phyloP scores from a whole-genome alignment of 2,113 vertebrate genomes.

The Nothocercus nigrocapillus region DNA sequence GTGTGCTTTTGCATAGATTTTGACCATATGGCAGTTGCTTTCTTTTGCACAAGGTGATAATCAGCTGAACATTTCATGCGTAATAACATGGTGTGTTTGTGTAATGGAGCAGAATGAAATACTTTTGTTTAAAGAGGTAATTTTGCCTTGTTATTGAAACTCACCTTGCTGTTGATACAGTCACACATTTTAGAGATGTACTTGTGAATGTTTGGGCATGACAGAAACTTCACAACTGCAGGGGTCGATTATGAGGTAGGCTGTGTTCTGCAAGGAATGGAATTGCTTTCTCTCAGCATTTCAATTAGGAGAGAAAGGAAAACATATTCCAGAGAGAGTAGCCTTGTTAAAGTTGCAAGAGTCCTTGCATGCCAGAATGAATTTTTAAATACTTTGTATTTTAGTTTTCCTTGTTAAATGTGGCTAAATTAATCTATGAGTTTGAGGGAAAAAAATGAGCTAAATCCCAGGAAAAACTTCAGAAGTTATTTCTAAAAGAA shows the following conservation, averaged over 20 bases:
- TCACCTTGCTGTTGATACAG: not conserved
- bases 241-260: not conserved
- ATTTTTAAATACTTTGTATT: conserved; percentile 11
- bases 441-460: not conserved
- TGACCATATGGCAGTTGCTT: not conserved
- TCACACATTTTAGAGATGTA: not conserved
- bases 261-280: not conserved
- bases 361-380: not conserved
- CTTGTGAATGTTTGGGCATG: not conserved
- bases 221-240: not conserved
- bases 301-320: not conserved
- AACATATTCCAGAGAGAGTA: not conserved
- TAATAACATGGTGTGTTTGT: not conserved
- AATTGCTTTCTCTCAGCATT: not conserved
- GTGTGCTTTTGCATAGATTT: not conserved
- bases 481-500: not conserved
- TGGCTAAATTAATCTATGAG: not conserved
- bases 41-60: not conserved
- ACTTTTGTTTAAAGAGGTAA: conserved; percentile 16
- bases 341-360: not conserved
- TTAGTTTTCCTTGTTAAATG: not conserved
- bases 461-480: not conserved
- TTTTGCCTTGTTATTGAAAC: not conserved
- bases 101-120: conserved; percentile 12
- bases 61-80: not conserved